phyloP scores from a whole-genome alignment of 2,797 vertebrate genomes.

The Periophthalmus magnuspinnatus region DNA sequence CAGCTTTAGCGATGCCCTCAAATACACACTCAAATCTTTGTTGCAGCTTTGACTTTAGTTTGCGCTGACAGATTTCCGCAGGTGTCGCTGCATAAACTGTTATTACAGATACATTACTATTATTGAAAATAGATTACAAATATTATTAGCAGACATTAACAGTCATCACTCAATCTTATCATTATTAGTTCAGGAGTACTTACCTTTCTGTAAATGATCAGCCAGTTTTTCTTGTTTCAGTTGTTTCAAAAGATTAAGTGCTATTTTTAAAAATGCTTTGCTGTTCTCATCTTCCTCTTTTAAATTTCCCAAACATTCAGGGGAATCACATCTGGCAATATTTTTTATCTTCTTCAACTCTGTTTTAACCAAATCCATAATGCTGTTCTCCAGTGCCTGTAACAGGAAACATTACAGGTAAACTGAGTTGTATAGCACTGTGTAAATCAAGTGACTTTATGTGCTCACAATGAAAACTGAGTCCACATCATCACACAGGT shows the following conservation, averaged over 20 bases:
- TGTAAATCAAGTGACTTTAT: not conserved
- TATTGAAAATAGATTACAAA: not conserved
- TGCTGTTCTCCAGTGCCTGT: not conserved
- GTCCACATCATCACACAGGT: not conserved
- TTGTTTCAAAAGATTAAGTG: constrained; percentile 32
- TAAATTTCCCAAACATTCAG: not conserved
- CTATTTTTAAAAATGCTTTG: constrained; percentile 29
- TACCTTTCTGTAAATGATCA: constrained; percentile 34
- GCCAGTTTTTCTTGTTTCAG: constrained; percentile 28
- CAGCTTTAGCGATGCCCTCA: constrained; percentile 28
- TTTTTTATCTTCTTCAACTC: constrained; percentile 4
- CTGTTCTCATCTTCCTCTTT: constrained; percentile 6
- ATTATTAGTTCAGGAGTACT: not conserved
- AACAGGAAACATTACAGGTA: not conserved
- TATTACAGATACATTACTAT: not conserved
- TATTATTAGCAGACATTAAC: not conserved
- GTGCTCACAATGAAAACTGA: not conserved
- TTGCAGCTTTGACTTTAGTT: constrained; percentile 32
- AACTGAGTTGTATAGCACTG: not conserved
- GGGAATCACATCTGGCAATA: not conserved
- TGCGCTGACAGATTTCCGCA: constrained; percentile 14
- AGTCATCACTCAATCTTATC: not conserved
- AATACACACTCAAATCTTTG: constrained; percentile 32
- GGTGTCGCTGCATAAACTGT: constrained; percentile 22
- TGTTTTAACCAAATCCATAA: not conserved